These are phyloP conservation scores for Protophormia terraenovae DNA, from an alignment of 2,888 invertebrate species.

Conservation along the genomic window DNA sequence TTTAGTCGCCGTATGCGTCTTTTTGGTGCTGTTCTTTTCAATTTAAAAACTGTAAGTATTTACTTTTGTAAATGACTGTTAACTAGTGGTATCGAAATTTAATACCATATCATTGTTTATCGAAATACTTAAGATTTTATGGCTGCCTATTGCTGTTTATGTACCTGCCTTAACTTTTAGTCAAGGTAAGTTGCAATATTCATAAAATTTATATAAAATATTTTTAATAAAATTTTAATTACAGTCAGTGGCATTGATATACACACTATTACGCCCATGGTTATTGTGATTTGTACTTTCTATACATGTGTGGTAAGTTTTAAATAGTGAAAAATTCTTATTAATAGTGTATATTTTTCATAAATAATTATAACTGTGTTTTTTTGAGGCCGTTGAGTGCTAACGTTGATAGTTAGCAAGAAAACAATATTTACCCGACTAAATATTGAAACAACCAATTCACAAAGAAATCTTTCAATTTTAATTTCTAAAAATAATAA, in stretches of 20 bases:
- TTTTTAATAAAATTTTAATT: slow-evolving; percentile 71
- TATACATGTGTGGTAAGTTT: slow-evolving; percentile 92
- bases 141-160: slow-evolving; percentile 83
- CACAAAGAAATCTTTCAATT: too few relatives aligned
- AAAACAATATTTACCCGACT: too few relatives aligned
- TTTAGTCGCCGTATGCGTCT: slow-evolving; percentile 87
- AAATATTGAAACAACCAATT: too few relatives aligned
- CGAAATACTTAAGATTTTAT: slow-evolving; percentile 72
- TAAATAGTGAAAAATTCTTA: too few relatives aligned
- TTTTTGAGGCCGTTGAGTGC: too few relatives aligned
- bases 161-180: slow-evolving; percentile 90
- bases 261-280: slow-evolving; percentile 90
- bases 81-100: background rate
- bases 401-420: too few relatives aligned
- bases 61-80: background rate
- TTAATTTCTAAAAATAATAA: too few relatives aligned
- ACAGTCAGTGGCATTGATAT: slow-evolving; percentile 86
- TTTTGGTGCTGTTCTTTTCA: slow-evolving; percentile 87
- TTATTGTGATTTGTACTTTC: slow-evolving; percentile 90
- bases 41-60: slow-evolving; percentile 85
- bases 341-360: too few relatives aligned
- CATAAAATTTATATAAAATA: background rate
- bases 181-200: slow-evolving; percentile 83
- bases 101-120: background rate
- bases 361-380: too few relatives aligned